Evolutionary conservation across 2,797 vertebrate genomes (phyloP).

Genomic region (Dryobates pubescens): DNA sequence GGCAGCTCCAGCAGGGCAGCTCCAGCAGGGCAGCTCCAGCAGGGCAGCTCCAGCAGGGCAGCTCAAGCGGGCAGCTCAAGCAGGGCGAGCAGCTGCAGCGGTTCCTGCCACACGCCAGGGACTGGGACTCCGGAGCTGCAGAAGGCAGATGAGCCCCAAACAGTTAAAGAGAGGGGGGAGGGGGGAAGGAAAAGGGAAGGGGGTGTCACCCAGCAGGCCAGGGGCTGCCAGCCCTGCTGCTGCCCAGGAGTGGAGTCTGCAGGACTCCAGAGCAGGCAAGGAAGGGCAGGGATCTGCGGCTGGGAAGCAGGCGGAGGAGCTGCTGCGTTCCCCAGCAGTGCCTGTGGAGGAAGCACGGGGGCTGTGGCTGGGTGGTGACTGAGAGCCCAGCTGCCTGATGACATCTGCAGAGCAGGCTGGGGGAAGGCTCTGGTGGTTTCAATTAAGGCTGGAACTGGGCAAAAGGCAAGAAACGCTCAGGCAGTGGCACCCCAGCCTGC

Average conservation of each 20-base stretch:
- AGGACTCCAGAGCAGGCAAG: accelerated
- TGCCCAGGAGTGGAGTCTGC: background rate
- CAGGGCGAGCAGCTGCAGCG: conserved; percentile 11
- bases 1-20: conserved; percentile 14
- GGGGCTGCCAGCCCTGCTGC: background rate
- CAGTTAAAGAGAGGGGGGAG: background rate
- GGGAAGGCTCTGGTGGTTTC: conserved; percentile 13
- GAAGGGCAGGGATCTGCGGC: background rate
- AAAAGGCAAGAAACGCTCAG: background rate
- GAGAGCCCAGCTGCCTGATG: background rate
- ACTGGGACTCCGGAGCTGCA: conserved; percentile 27
- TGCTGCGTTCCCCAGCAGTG: background rate
- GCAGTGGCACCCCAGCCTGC: background rate
- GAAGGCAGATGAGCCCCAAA: conserved; percentile 46
- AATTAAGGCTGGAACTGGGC: conserved; percentile 12
- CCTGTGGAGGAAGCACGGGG: accelerated
- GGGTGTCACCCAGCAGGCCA: background rate
- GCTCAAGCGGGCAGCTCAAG: too few relatives aligned
- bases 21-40: conserved; percentile 29
- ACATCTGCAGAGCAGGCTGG: conserved; percentile 53
- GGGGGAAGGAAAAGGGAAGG: background rate
- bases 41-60: conserved; percentile 6
- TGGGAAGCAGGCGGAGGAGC: background rate
- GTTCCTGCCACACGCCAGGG: conserved; percentile 54
- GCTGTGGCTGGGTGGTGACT: background rate